Base-by-base conservation (phyloP, 2,888 invertebrate genomes). In the Argyresthia albistria region DNA sequence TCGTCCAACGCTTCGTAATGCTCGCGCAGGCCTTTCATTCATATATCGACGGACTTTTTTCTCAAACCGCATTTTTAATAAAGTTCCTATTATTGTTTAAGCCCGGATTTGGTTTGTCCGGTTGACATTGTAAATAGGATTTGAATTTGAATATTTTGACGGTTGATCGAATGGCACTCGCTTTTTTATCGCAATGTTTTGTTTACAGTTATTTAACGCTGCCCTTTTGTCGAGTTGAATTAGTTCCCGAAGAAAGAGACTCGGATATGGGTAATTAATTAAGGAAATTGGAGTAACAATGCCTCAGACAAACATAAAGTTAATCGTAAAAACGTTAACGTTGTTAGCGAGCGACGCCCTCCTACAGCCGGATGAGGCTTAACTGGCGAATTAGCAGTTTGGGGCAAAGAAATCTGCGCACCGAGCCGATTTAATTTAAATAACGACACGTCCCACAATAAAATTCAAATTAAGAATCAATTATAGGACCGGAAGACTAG, bases 401-500 rank as follows among this genome's bases (percentile, higher is more conserved):
- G 51, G 52, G 51, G 50, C 49, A 52, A 55, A 55, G 55, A 55
- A 55, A 55, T 55, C 55, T 46, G 50, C 51, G 51, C 55, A 37
- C 6, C 39, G 52, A 54, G 55, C 52, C 64, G 49, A 64, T 62
- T 60, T 60, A 56, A 73, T 66, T 73, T 64, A 60, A 73, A 73
- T 71, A 75, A 74, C 72, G 53, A 42, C 55, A 53, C 53, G 55
- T 53, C 53, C 67, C 63, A 58, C 61, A 61, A 66, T 71, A 66
- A 69, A 69, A 67, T 53, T 56, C 62, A 67, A 64, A 69, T 71
- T 69, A 69, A 65, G 67, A 64, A 69, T 68, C 70, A 68, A 69
- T 70, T 70, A 71, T 67, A 63, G 56, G 61, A 61, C 58, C 59
- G 58, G 63, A 47, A 39, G 47, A 39, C 11, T 47, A 25, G 52